These are phyloP conservation scores for Andrena minutula DNA, from an alignment of 2,888 invertebrate species.

Conservation along the genomic window DNA sequence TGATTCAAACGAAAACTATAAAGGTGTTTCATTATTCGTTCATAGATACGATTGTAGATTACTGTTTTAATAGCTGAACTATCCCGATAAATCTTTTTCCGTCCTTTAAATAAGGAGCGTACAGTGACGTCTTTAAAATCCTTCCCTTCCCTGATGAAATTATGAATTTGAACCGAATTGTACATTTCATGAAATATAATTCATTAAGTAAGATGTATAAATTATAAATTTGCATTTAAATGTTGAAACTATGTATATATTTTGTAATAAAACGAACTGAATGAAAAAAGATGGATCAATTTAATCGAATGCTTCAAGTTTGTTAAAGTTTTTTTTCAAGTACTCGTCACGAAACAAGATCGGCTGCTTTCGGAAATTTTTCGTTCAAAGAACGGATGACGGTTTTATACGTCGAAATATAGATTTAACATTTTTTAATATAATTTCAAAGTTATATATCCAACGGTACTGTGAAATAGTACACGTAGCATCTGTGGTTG, in stretches of 20 bases:
- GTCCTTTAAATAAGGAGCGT: conserved; percentile 19
- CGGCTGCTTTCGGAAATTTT: conserved; percentile 7
- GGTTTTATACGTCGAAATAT: conserved; percentile 1
- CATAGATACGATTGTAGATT: conserved; percentile 25
- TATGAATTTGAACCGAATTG: neutral
- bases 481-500: conserved; percentile 32
- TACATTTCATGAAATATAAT: conserved; percentile 9
- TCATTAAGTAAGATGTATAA: conserved; percentile 1
- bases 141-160: neutral
- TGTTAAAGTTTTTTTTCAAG: neutral
- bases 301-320: neutral
- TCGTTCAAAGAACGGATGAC: conserved; percentile 26
- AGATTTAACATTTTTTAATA: conserved; percentile 18
- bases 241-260: conserved; percentile 35
- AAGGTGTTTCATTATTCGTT: conserved; percentile 29
- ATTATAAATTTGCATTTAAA: conserved; percentile 51
- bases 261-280: conserved; percentile 25
- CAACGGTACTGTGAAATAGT: conserved; percentile 20
- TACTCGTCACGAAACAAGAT: too few species aligned
- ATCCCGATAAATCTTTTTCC: conserved; percentile 19
- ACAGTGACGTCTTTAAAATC: conserved; percentile 5
- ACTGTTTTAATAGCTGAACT: conserved; percentile 24
- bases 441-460: conserved; percentile 36
- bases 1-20: conserved; percentile 6
- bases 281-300: conserved; percentile 6